A percentile compares a stretch with the other conserved stretches of the same genome.
Conservation (phyloP, 2,797 vertebrate genomes). For the Margarornis squamiger region DNA sequence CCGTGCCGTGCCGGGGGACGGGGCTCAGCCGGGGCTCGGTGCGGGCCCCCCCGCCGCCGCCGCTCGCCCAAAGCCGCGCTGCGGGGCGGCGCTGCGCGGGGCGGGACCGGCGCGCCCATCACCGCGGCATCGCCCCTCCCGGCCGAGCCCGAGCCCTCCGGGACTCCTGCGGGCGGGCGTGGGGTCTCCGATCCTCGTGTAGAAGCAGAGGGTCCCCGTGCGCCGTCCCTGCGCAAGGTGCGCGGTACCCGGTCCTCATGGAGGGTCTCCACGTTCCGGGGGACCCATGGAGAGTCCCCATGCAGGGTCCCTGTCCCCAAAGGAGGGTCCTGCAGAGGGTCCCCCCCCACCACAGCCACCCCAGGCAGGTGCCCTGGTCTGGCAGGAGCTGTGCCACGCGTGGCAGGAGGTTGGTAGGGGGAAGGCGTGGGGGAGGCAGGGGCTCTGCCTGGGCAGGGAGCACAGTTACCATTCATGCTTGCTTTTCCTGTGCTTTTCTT, state of each 20-base stretch:
- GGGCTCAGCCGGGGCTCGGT: not conserved
- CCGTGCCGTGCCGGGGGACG: not conserved
- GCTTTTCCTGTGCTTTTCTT: not conserved
- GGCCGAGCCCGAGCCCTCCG: not conserved
- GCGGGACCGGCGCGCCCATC: not conserved
- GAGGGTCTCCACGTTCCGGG: not conserved
- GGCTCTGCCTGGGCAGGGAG: not conserved
- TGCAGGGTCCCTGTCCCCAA: not conserved
- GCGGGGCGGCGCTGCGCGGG: conserved; percentile 7
- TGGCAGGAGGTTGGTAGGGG: not conserved
- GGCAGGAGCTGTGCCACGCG: not conserved
- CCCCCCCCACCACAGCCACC: not conserved
- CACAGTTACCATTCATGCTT: not conserved
- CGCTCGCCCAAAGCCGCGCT: not conserved
- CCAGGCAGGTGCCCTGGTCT: not conserved
- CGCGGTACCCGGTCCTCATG: not conserved
- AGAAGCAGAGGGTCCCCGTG: not conserved
- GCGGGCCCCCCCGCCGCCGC: not conserved
- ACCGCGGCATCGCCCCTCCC: not conserved
- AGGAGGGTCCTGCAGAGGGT: not conserved
- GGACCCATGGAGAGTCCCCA: not conserved
- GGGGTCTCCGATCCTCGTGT: no score
- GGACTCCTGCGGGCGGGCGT: not conserved
- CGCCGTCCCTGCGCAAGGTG: not conserved
- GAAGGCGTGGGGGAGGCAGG: not conserved